These are phyloP conservation scores for Otus sunia DNA, from an alignment of 2,113 vertebrate species.

Conservation along the genomic window DNA sequence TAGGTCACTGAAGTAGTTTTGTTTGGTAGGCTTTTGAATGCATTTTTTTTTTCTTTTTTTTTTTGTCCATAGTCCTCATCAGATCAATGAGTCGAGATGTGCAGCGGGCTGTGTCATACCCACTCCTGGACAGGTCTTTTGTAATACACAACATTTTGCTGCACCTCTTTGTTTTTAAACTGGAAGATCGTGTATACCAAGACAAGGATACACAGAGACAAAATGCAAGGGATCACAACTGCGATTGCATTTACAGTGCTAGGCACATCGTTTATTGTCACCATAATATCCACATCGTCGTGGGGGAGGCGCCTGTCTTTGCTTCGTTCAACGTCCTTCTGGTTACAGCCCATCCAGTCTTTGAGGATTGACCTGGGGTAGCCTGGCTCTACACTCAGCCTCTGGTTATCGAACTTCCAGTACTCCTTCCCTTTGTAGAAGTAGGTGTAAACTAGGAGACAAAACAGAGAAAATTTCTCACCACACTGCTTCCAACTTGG, in stretches of 20 bases:
- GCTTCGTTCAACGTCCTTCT: constrained; percentile 89
- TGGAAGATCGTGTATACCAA: constrained; percentile 98
- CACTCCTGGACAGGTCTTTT: constrained; percentile 98
- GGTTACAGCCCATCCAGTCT: constrained; percentile 99
- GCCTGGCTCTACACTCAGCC: constrained; percentile 91
- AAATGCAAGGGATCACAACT: constrained; percentile 96
- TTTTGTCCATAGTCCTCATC: constrained; percentile 63
- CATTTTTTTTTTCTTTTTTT: background rate
- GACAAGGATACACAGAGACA: constrained; percentile 96
- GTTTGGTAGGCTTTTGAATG: constrained; percentile 58
- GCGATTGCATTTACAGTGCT: constrained; percentile 96
- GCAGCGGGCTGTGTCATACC: constrained; percentile 86
- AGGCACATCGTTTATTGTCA: constrained; percentile 92
- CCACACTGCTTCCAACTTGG: background rate
- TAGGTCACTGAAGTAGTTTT: constrained; percentile 53
- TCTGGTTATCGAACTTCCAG: constrained; percentile 99
- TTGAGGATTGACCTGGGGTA: constrained; percentile 95
- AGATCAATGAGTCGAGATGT: constrained; percentile 43
- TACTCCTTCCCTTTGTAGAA: constrained; percentile 99
- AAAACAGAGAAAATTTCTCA: constrained; percentile 27
- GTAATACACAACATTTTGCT: constrained; percentile 92
- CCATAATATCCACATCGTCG: constrained; percentile 97
- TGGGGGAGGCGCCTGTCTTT: constrained; percentile 89
- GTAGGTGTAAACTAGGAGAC: constrained; percentile 91
- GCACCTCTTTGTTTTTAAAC: constrained; percentile 97